phyloP scores from a whole-genome alignment of 2,888 invertebrate genomes.

The Smittia sp. region DNA sequence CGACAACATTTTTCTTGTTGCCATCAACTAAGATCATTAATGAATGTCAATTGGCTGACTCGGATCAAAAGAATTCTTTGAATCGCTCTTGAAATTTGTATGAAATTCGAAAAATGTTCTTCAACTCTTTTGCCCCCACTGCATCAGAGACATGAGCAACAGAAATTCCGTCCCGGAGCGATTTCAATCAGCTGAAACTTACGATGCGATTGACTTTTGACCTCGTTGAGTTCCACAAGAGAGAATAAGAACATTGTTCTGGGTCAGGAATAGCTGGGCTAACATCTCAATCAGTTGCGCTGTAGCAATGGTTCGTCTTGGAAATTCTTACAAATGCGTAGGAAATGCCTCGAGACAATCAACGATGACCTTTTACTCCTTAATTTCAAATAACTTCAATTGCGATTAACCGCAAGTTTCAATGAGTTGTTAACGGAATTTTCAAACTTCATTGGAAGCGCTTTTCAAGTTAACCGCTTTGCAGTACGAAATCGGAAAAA shows the following conservation, averaged over 20 bases:
- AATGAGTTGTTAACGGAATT: no score
- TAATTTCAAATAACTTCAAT: no score
- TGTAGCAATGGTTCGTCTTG: no score
- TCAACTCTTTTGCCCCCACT: neutral
- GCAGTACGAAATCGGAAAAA: no score
- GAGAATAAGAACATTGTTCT: slow-evolving; percentile 4
- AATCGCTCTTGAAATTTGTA: neutral
- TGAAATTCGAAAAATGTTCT: neutral
- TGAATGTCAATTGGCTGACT: slow-evolving; percentile 1
- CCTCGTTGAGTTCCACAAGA: slow-evolving; percentile 17
- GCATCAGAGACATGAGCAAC: neutral
- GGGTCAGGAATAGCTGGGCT: neutral
- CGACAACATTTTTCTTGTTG: slow-evolving; percentile 7
- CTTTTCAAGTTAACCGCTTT: no score
- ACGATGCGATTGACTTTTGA: slow-evolving; percentile 26
- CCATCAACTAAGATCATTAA: neutral
- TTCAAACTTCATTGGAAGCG: no score
- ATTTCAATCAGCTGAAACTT: neutral
- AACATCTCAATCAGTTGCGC: slow-evolving; percentile 11
- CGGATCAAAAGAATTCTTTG: neutral
- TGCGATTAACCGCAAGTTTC: no score
- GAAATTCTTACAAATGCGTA: no score
- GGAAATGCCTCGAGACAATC: no score
- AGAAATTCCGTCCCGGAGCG: neutral
- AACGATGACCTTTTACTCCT: no score